Percentiles rank a stretch among this genome's conserved stretches.
phyloP scores from a whole-genome alignment of 1,140 invertebrate genomes.

The Zelostemma sp. region DNA sequence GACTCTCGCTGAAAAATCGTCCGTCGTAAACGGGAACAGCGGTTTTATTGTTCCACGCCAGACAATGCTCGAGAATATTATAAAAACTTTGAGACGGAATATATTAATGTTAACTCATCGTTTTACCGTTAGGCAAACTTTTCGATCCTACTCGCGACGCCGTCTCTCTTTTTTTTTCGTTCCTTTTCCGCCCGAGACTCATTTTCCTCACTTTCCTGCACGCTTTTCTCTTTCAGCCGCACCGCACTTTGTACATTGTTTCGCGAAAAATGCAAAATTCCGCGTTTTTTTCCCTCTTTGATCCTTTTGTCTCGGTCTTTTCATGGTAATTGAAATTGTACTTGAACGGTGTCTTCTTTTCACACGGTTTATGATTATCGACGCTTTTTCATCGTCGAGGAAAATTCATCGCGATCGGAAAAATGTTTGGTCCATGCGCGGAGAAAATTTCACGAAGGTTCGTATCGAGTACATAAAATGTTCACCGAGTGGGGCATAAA shows the following conservation, averaged over 20 bases:
- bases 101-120: constrained; percentile 71
- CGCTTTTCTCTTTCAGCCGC: constrained; percentile 5
- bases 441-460: too few species aligned
- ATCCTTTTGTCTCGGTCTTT: constrained; percentile 2
- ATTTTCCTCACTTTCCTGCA: constrained; percentile 10
- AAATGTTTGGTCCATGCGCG: too few species aligned
- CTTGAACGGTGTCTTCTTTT: too few species aligned
- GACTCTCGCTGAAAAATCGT: constrained; percentile 67
- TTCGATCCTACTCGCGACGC: constrained; percentile 56
- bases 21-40: constrained; percentile 69
- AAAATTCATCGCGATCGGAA: too few species aligned
- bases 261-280: constrained; percentile 31
- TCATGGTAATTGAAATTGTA: neutral
- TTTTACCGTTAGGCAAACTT: constrained; percentile 70
- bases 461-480: constrained; percentile 2
- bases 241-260: constrained; percentile 6
- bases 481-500: constrained; percentile 30
- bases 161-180: constrained; percentile 5
- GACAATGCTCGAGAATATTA: constrained; percentile 70
- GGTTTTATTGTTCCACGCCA: constrained; percentile 68
- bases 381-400: too few species aligned
- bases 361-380: too few species aligned
- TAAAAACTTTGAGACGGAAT: constrained; percentile 71
- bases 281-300: constrained; percentile 12
- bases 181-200: neutral